Conservation (phyloP, 2,113 vertebrate species). For the Dasyornis broadbenti region DNA sequence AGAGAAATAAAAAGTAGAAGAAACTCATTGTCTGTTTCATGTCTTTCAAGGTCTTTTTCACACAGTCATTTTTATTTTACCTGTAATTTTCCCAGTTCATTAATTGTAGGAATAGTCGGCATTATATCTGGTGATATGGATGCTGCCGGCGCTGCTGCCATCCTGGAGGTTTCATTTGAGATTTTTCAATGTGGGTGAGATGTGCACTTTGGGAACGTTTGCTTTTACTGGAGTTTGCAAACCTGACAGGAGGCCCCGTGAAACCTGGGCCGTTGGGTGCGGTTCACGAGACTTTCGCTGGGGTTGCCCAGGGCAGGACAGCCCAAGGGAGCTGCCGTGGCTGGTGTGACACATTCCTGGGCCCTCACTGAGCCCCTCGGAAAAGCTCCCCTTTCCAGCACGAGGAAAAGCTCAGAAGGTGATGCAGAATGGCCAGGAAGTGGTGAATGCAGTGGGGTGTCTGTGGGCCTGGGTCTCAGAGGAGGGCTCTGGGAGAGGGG, state of each 20-base stretch:
- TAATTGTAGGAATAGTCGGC: constrained; percentile 38
- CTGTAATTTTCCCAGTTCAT: constrained; percentile 48
- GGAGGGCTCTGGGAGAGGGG: background rate
- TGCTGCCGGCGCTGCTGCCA: fast-evolving
- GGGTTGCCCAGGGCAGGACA: background rate
- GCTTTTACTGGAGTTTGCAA: background rate
- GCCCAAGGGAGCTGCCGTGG: fast-evolving
- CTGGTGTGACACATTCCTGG: fast-evolving
- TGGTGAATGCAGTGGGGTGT: background rate
- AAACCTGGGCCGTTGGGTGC: fast-evolving
- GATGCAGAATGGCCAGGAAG: constrained; percentile 58
- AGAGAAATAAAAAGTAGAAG: constrained; percentile 36
- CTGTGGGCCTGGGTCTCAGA: background rate
- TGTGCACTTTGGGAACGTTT: background rate
- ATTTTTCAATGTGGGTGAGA: background rate
- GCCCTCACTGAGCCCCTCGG: background rate
- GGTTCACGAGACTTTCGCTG: fast-evolving
- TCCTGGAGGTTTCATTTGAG: background rate
- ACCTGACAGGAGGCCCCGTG: fast-evolving
- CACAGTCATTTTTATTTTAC: constrained; percentile 39
- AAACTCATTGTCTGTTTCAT: constrained; percentile 29
- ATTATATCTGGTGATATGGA: background rate
- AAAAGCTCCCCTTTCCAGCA: constrained; percentile 69
- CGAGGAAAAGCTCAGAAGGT: constrained; percentile 73
- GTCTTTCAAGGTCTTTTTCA: constrained; percentile 56